Conservation (phyloP, 2,113 vertebrate genomes). For the Xiphophorus couchianus region DNA sequence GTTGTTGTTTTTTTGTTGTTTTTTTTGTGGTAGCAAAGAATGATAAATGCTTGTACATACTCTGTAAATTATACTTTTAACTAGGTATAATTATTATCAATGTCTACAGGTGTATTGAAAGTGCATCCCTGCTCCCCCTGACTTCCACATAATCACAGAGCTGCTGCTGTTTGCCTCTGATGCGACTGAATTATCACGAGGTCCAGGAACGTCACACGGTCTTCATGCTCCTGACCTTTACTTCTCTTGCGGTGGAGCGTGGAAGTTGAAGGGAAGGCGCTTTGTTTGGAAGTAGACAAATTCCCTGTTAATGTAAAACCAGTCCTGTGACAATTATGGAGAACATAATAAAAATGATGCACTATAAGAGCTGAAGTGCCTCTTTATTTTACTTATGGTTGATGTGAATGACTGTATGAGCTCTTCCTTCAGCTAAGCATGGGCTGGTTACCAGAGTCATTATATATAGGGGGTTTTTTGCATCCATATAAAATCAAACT, state of each 20-base stretch:
- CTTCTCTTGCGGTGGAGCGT: slow-evolving; percentile 80
- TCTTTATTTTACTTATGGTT: slow-evolving; percentile 28
- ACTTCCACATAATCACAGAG: slow-evolving; percentile 70
- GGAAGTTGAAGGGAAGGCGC: slow-evolving; percentile 80
- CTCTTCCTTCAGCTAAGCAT: no score
- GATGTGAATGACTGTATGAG: no score
- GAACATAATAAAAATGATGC: slow-evolving; percentile 91
- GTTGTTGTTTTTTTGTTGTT: slow-evolving; percentile 22
- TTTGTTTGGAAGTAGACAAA: slow-evolving; percentile 90
- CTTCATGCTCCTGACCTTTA: slow-evolving; percentile 51
- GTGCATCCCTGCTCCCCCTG: slow-evolving; percentile 75
- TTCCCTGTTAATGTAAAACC: slow-evolving; percentile 88
- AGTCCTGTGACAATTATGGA: slow-evolving; percentile 92
- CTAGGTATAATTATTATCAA: slow-evolving; percentile 65
- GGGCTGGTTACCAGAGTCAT: no score
- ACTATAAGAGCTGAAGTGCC: slow-evolving; percentile 69
- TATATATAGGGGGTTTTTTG: no score
- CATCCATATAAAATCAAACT: no score
- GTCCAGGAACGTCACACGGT: no score
- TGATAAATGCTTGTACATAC: slow-evolving; percentile 82
- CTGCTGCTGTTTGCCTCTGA: slow-evolving; percentile 53
- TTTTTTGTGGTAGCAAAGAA: slow-evolving; percentile 45
- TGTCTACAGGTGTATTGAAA: slow-evolving; percentile 64
- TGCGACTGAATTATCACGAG: no score
- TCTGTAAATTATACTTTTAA: slow-evolving; percentile 81